Conservation (phyloP, 2,797 vertebrate species). For the Pseudochirops corinnae region DNA sequence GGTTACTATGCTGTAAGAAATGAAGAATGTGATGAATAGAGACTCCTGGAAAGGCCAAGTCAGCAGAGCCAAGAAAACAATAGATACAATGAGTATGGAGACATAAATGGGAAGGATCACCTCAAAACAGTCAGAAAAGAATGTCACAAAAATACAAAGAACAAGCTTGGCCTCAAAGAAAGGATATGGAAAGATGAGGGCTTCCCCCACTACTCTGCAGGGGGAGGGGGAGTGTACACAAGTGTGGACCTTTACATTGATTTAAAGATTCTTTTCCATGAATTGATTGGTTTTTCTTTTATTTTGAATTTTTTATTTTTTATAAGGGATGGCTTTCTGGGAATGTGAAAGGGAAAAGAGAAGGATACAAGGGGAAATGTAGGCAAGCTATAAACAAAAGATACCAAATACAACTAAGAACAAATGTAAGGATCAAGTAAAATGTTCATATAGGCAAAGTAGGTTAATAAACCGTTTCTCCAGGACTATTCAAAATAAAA, state of each 20-base stretch:
- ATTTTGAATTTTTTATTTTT: not conserved
- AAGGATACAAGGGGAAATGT: not conserved
- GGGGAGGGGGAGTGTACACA: not conserved
- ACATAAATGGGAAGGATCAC: not conserved
- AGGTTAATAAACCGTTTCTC: not conserved
- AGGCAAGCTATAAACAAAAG: not conserved
- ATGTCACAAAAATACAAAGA: not conserved
- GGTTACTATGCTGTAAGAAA: not conserved
- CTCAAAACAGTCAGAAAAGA: not conserved
- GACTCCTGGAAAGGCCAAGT: not conserved
- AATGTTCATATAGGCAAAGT: not conserved
- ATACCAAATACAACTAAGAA: not conserved
- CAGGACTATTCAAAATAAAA: not conserved
- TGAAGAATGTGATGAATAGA: not conserved
- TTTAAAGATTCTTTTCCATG: not conserved
- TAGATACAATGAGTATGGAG: not conserved
- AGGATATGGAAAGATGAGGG: not conserved
- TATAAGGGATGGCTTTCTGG: not conserved
- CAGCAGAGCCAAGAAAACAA: not conserved
- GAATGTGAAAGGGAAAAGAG: not conserved
- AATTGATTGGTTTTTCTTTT: not conserved
- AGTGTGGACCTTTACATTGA: not conserved
- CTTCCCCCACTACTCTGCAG: not conserved
- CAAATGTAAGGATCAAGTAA: not conserved
- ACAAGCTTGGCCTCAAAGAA: not conserved